phyloP scores from a whole-genome alignment of 2,888 invertebrate species.

The Rhogogaster chlorosoma region DNA sequence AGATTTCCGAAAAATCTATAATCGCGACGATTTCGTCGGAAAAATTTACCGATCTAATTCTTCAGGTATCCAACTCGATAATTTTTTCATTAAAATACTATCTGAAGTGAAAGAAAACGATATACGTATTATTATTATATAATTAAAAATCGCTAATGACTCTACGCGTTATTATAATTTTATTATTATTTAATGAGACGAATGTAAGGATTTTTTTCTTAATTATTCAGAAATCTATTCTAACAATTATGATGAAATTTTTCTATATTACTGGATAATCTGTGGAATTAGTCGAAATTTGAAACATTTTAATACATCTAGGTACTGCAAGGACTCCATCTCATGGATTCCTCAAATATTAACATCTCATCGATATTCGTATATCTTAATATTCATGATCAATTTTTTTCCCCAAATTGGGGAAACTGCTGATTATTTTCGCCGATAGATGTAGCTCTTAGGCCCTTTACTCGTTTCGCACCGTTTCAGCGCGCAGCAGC shows the following conservation, averaged over 20 bases:
- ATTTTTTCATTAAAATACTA: background rate
- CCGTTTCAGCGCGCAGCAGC: background rate
- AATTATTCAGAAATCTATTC: background rate
- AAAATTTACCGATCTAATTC: background rate
- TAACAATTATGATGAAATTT: background rate
- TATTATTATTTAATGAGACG: background rate
- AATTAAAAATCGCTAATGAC: background rate
- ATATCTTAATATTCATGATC: background rate
- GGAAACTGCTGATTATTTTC: background rate
- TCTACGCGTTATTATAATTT: background rate
- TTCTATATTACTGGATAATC: background rate
- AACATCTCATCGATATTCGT: background rate
- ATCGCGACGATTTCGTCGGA: background rate
- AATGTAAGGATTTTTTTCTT: no score
- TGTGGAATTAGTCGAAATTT: background rate
- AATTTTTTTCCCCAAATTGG: background rate
- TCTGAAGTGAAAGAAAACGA: no score
- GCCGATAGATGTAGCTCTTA: slow-evolving; percentile 24
- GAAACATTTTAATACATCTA: background rate
- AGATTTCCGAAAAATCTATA: background rate
- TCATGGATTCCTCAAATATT: background rate
- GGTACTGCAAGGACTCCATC: background rate
- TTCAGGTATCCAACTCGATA: background rate
- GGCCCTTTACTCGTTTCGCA: background rate
- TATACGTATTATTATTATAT: background rate